Percentiles rank a stretch among this genome's conserved stretches.
Conservation (phyloP, 2,797 vertebrate genomes). For the Cygnus olor region DNA sequence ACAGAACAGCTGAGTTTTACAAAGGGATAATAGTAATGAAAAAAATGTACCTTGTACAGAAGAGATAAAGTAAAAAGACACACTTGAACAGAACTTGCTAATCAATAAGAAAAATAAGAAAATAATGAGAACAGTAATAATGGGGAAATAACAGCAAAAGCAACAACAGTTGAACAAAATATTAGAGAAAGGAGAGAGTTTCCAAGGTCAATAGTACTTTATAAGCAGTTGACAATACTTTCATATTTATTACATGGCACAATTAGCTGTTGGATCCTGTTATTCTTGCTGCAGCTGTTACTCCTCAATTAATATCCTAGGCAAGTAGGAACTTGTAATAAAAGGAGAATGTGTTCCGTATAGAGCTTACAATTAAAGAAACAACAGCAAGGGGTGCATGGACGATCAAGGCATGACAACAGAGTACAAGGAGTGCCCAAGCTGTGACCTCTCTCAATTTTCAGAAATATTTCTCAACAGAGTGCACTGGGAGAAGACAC, state of each 20-base stretch:
- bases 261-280: background rate
- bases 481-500: background rate
- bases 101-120: background rate
- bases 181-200: background rate
- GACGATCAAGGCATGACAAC: fast-evolving
- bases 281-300: background rate
- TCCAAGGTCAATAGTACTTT: background rate
- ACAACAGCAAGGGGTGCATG: fast-evolving
- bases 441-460: background rate
- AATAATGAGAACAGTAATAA: background rate
- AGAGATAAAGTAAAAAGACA: background rate
- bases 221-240: background rate
- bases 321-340: background rate
- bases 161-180: background rate
- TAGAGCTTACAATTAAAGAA: background rate
- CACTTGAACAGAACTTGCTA: background rate
- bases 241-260: background rate
- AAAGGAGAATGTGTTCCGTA: background rate
- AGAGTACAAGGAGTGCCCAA: background rate
- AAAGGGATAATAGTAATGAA: background rate
- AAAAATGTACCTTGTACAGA: background rate
- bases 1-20: background rate
- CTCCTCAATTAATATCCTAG: background rate
- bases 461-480: background rate
- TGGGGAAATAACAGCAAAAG: background rate